Evolutionary conservation across 2,888 invertebrate genomes (phyloP), one percentile per base, ranked within the genome.

Genomic region (Prosapia bicincta): DNA sequence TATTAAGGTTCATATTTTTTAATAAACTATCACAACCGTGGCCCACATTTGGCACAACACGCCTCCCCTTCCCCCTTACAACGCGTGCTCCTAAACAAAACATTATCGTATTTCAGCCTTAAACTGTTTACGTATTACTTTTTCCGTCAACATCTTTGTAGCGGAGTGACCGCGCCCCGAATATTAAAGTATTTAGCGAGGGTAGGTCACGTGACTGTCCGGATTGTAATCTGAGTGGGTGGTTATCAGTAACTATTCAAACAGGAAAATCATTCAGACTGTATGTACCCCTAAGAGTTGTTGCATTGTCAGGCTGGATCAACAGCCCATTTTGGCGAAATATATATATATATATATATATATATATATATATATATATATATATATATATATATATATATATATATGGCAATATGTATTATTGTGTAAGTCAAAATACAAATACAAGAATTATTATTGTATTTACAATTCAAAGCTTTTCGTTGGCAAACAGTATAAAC

Each of bases 121-220:
- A 76, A 76, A 76, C 76, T 76, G 76, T 76, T 74, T 74, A 74
- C 13, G 13, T 74, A 74, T 74, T 74, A 74, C 69, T 74, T 74
- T 74, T 74, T 74, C 69, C 67, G n/a, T 43, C 23, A 66, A 43
- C 69, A 65, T 74, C 69, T 69, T 74, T 20, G 20, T n/a, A 20
- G 1, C 1, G 54, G 54, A 54, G 54, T 54, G 54, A 54, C 54
- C 54, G 54, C 54, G 74, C 74, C 69, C 74, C 13, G 3, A 69
- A 69, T 74, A 74, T 74, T 74, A 74, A 74, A 69, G 74, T 74
- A 74, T 74, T 74, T 74, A 74, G 74, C 69, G 67, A 65, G 74
- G 69, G 69, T 30, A 15, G 54, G 69, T 30, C 65, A 30, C 69
- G 69, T 43, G 69, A 32, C 26, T 9, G 23, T 2, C 1, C 1